Base-by-base conservation (phyloP, 2,797 vertebrate species). In the Champsocephalus esox region DNA sequence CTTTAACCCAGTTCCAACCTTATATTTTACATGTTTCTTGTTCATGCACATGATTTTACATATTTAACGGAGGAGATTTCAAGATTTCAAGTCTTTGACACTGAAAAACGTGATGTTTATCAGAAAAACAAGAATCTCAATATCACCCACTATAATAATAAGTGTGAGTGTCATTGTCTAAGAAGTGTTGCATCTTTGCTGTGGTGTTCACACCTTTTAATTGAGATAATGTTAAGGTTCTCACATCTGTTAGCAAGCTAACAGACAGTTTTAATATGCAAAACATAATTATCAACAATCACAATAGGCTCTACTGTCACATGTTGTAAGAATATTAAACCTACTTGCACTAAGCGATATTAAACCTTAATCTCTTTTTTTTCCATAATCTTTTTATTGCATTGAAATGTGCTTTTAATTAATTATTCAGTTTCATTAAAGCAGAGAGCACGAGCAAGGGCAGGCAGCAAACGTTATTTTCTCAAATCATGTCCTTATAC, bases 351-450 rank as follows among this genome's bases (percentile, higher is more conserved):
- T 19, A 1, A 63, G 46, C 41, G 17, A 58, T 66, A 64, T 70
- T 56, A 24, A 50, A 2, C 52, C 1, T 34, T 69, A 43, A 63
- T 55, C 57, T 43, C 19, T 38, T 38, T 4, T 61, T n/a, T 48
- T 46, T 52, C 13, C 38, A 28, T 59, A 57, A 28, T 78, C 32
- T 51, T 70, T n/a, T 32, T 21, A 24, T 28, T 51, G 49, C 13
- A 1, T 21, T 61, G 17, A 80, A 75, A 64, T 59, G 9, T 63
- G 54, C 57, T 77, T 73, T 46, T 24, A 77, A 77, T 88, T 56
- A 76, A 66, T 79, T 55, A 78, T 80, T 81, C 12, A 1, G 28
- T 69, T 73, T 81, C 54, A 73, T 60, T 70, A 56, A 21, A 74
- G 70, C 63, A 32, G 28, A 49, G 34, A 72, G 3, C n/a, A 41